These are phyloP conservation scores for Hirundichthys speculiger DNA, from an alignment of 2,113 vertebrate genomes.

Conservation along the genomic window DNA sequence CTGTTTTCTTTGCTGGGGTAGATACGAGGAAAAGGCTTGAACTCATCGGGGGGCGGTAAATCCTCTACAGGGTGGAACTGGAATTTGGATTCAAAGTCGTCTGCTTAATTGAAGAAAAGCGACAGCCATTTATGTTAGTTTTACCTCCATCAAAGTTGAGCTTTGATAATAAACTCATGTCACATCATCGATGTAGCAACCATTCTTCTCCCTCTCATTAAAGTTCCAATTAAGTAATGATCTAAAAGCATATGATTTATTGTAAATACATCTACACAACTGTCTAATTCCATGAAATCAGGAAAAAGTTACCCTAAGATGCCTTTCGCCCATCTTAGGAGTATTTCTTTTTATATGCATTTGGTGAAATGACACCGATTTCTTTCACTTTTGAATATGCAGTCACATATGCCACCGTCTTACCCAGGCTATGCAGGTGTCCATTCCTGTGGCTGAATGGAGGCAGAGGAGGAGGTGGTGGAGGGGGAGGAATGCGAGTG, in stretches of 20 bases:
- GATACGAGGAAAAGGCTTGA: slow-evolving; percentile 88
- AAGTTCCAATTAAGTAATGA: too few species aligned
- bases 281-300: too few species aligned
- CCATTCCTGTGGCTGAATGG: slow-evolving; percentile 83
- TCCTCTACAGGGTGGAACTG: slow-evolving; percentile 96
- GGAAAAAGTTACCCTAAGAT: too few species aligned
- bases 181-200: too few species aligned
- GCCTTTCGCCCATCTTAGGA: too few species aligned
- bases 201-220: too few species aligned
- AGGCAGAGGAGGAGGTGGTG: slow-evolving; percentile 72
- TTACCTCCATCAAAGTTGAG: not conserved
- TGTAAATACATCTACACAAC: too few species aligned
- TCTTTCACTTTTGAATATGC: not conserved
- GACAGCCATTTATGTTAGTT: not conserved
- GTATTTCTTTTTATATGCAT: not conserved
- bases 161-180: not conserved
- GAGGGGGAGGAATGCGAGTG: slow-evolving; percentile 80
- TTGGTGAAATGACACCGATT: not conserved
- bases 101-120: slow-evolving; percentile 59
- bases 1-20: slow-evolving; percentile 94
- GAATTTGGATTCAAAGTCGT: slow-evolving; percentile 98
- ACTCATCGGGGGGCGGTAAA: slow-evolving; percentile 94
- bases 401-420: slow-evolving; percentile 13
- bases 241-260: too few species aligned
- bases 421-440: slow-evolving; percentile 84